Evolutionary conservation across 2,113 vertebrate species (phyloP).

Genomic region (Microtus pennsylvanicus): DNA sequence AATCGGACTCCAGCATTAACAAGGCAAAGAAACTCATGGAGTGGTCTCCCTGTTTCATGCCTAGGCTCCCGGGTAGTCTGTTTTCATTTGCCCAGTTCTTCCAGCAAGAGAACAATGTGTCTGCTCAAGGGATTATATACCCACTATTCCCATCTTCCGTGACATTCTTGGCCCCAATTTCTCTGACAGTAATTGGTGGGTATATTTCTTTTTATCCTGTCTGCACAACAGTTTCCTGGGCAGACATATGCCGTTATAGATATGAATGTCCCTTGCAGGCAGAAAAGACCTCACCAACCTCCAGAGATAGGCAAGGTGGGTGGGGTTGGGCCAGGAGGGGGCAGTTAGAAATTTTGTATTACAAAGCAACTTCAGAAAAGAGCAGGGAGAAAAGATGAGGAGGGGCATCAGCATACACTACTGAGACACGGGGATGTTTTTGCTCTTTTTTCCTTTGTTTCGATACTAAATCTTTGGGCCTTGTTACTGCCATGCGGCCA

Average conservation of each 20-base stretch:
- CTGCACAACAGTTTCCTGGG: neutral
- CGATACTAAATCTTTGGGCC: constrained; percentile 47
- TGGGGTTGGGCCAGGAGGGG: neutral
- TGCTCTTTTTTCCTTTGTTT: constrained; percentile 70
- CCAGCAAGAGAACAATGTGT: neutral
- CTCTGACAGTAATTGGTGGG: neutral
- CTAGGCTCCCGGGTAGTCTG: neutral
- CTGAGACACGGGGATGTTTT: neutral
- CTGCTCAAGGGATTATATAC: neutral
- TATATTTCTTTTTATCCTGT: neutral
- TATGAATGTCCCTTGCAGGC: neutral
- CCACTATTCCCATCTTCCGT: neutral
- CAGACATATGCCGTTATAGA: neutral
- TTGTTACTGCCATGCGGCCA: constrained; percentile 54
- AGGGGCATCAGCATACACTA: neutral
- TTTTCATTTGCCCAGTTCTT: neutral
- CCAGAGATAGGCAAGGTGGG: neutral
- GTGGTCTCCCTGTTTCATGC: neutral
- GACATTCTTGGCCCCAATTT: neutral
- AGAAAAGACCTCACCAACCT: constrained; percentile 4
- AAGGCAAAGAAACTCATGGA: neutral
- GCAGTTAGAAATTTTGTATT: neutral
- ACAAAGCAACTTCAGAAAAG: constrained; percentile 25
- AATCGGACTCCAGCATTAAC: neutral
- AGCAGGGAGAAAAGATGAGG: neutral